Evolutionary conservation across 2,113 vertebrate genomes (phyloP).

Genomic region (Zeus faber): DNA sequence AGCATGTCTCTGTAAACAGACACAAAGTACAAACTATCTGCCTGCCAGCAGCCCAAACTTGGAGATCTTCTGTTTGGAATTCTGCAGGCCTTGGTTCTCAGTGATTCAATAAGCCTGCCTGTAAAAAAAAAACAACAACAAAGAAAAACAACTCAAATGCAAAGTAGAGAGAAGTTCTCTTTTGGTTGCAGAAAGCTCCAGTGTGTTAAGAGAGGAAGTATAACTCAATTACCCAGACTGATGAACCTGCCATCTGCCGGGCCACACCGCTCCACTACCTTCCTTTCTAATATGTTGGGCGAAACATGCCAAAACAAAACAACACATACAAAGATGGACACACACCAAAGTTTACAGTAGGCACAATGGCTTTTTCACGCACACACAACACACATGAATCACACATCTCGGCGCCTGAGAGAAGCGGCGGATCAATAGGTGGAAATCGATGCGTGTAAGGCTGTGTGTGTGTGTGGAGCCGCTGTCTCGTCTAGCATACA

Average conservation of each 20-base stretch:
- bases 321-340: not conserved
- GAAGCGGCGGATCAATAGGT: constrained; percentile 36
- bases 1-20: not conserved
- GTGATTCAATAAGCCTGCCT: constrained; percentile 24
- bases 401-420: not conserved
- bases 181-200: constrained; percentile 23
- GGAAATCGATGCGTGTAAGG: constrained; percentile 35
- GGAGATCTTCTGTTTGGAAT: constrained; percentile 9
- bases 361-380: not conserved
- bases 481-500: not conserved
- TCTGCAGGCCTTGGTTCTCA: constrained; percentile 17
- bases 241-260: constrained; percentile 26
- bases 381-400: constrained; percentile 8
- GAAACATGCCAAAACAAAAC: not conserved
- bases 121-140: constrained; percentile 26
- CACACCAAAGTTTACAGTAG: not conserved
- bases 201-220: constrained; percentile 28
- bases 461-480: constrained; percentile 17
- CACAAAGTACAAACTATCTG: not conserved
- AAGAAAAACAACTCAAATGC: constrained; percentile 42
- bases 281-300: not conserved
- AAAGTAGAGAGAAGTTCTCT: constrained; percentile 44
- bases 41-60: constrained; percentile 2
- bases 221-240: constrained; percentile 55
- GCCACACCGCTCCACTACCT: constrained; percentile 4